Conservation (phyloP, 2,113 vertebrate genomes). For the Dipodomys ordii region DNA sequence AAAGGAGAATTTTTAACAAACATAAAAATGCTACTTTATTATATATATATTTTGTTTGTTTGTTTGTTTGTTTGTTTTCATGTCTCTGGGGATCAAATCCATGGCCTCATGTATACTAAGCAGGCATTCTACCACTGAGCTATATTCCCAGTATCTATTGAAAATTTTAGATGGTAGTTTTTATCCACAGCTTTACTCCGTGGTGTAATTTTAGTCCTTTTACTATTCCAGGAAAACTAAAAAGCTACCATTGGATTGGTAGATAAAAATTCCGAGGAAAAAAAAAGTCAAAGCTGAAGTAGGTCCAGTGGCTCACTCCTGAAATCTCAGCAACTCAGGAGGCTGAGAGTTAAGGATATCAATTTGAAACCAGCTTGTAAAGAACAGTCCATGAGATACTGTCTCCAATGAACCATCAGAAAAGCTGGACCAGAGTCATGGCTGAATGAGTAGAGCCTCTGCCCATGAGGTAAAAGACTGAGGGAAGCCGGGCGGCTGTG, state of each 20-base stretch:
- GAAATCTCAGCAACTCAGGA: no score
- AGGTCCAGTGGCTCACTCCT: no score
- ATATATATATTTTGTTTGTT: no score
- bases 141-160: neutral
- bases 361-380: no score
- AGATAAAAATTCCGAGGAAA: neutral
- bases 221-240: conserved; percentile 22
- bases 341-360: no score
- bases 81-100: neutral
- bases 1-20: conserved; percentile 13
- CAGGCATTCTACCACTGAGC: neutral
- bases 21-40: no score
- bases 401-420: no score
- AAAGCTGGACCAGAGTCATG: no score
- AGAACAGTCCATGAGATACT: no score
- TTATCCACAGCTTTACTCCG: neutral
- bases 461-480: no score
- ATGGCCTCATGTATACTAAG: neutral
- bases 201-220: neutral
- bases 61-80: neutral
- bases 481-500: no score
- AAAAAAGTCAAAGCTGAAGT: neutral
- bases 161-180: neutral
- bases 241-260: neutral
- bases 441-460: no score